Base-by-base conservation (phyloP, 2,113 vertebrate species). In the Xiphophorus couchianus region DNA sequence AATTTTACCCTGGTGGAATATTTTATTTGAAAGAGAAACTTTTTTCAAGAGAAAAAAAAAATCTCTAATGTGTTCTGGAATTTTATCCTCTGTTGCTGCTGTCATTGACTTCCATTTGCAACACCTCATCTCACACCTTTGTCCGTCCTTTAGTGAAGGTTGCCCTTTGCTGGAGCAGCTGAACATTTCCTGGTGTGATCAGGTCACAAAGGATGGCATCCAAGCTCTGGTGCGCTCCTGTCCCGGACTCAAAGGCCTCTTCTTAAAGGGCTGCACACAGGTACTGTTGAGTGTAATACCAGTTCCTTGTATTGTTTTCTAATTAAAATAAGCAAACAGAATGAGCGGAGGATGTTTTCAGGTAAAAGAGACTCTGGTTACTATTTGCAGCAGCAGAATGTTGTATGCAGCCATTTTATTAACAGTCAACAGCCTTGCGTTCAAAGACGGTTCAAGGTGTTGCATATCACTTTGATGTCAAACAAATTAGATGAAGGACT, bases 121-220 rank as follows among this genome's bases (percentile, higher is more conserved):
- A 22, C 14, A 37, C 10, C 30, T 74, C 27, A 58, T 6, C 2
- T 5, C 70, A 15, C 65, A 10, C 28, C 73, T 25, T 51, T 4
- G 25, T 17, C 28, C 11, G 89, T 76, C 28, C 31, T 68, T 68
- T 90, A 99, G 98, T 19, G 98, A 99, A 94, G 98, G 98, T n/a
- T 99, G 98, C 93, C 97, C 96, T 19, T 91, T 97, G 83, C 92
- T 99, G 91, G 97, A 99, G 92, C 97, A 99, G 87, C 94, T 99
- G 88, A 97, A 98, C 85, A 99, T 99, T 92, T 99, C 98, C 82
- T 99, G 98, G 98, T 99, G 98, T 66, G 97, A 99, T 93, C 97
- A 99, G 94, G 96, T 99, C 93, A 98, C 96, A 61, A 99, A 99
- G 95, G 98, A 99, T 4, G 98, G 98, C 31, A 95, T 99, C 90